Base-by-base conservation (phyloP, 2,888 invertebrate species). In the Dione vanillae region DNA sequence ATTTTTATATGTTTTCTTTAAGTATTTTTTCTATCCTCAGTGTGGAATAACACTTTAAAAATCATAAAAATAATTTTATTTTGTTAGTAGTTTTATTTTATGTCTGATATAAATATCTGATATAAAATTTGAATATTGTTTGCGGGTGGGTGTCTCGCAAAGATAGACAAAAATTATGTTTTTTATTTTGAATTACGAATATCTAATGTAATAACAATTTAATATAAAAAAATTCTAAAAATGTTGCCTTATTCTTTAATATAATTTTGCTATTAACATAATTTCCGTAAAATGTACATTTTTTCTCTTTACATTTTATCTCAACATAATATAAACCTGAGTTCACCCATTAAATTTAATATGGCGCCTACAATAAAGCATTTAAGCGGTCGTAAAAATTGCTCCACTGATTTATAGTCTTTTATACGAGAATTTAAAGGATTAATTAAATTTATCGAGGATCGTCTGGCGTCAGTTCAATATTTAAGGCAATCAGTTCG, bases 301-400 rank as follows among this genome's bases (percentile, higher is more conserved):
- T 68, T 71, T 69, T 62, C 56, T 64, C 56, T 70, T 67, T 62
- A 70, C 64, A 54, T 67, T 70, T 68, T 67, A 68, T 62, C 9
- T 51, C 45, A 43, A 52, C 27, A 58, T 65, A 67, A 59, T 71
- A 65, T 70, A 59, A 65, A 68, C 67, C 65, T 64, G 64, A 65
- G 70, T 73, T 65, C 61, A 71, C 61, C 67, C 70, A 73, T 73
- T 68, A 70, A 65, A 68, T 73, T 73, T 67, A 73, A 73, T 73
- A 73, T 73, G 70, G 72, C 59, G 67, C 71, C 68, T 70, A 65
- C 65, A 73, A 70, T 73, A 70, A 73, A 73, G 65, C 65, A 67
- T 68, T 73, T 70, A 73, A 73, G 73, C 65, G 73, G 65, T 70
- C 70, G 70, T 73, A 73, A 73, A 73, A 73, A 73, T 73, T 70